Conservation (phyloP, 1,140 invertebrate species). For the Subanguina moxae region DNA sequence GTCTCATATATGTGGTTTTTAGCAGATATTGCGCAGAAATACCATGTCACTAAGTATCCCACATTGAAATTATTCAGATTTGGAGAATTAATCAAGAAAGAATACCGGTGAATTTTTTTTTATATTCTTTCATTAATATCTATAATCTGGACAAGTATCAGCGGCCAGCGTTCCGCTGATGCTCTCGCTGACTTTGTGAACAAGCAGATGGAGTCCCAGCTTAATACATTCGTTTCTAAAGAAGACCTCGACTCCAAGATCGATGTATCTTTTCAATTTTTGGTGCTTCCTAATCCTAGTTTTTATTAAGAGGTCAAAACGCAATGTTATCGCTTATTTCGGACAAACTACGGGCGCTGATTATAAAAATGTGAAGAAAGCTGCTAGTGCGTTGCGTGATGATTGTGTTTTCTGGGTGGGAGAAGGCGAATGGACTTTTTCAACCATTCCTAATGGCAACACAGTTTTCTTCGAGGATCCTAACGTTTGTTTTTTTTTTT, state of each 20-base stretch:
- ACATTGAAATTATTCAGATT: constrained; percentile 92
- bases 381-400: constrained; percentile 71
- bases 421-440: constrained; percentile 73
- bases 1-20: constrained; percentile 32
- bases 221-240: constrained; percentile 34
- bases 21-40: constrained; percentile 77
- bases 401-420: constrained; percentile 90
- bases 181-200: constrained; percentile 72
- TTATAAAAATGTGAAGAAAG: constrained; percentile 69
- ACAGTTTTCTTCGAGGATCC: constrained; percentile 72
- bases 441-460: constrained; percentile 69
- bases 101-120: constrained; percentile 70
- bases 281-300: constrained; percentile 29
- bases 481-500: constrained; percentile 6
- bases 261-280: constrained; percentile 42
- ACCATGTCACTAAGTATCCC: constrained; percentile 96
- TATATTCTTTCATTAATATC: constrained; percentile 6
- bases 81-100: constrained; percentile 84
- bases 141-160: constrained; percentile 12
- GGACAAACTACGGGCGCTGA: constrained; percentile 68
- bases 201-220: constrained; percentile 75
- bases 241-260: constrained; percentile 41
- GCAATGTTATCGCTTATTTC: constrained; percentile 89
- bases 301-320: constrained; percentile 70
- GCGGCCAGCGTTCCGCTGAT: constrained; percentile 69